Percentiles rank a stretch among this genome's conserved stretches.
Evolutionary conservation across 2,888 invertebrate species (phyloP).

Genomic region (Exocentrus adspersus): DNA sequence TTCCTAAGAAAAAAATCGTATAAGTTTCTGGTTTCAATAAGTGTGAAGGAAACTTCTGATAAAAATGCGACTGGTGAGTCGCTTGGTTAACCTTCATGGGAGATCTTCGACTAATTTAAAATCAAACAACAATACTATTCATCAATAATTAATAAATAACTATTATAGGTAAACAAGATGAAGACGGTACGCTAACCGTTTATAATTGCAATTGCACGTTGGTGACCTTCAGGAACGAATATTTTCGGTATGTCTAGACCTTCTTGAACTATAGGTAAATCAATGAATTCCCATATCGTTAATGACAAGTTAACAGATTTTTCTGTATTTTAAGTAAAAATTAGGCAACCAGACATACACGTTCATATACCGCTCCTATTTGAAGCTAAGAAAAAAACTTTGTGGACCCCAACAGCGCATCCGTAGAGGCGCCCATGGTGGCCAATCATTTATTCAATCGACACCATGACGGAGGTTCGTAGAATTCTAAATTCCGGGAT

Average conservation of each 20-base stretch:
- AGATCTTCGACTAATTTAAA: conserved; percentile 2
- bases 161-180: conserved; percentile 6
- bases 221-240: conserved; percentile 1
- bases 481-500: not conserved
- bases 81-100: not conserved
- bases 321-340: too few species aligned
- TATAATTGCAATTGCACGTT: not conserved
- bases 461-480: not conserved
- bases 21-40: conserved; percentile 4
- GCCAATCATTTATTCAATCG: not conserved
- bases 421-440: not conserved
- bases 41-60: not conserved
- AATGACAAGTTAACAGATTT: too few species aligned
- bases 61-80: conserved; percentile 1
- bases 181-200: not conserved
- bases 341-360: too few species aligned
- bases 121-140: conserved; percentile 3
- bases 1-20: not conserved
- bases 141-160: conserved; percentile 11
- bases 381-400: too few species aligned
- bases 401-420: not conserved
- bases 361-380: too few species aligned
- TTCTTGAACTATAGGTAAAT: not conserved
- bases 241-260: not conserved
- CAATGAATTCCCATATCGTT: too few species aligned